Evolutionary conservation across 1,140 invertebrate species (phyloP).

Genomic region (Thaumatotibia leucotreta): DNA sequence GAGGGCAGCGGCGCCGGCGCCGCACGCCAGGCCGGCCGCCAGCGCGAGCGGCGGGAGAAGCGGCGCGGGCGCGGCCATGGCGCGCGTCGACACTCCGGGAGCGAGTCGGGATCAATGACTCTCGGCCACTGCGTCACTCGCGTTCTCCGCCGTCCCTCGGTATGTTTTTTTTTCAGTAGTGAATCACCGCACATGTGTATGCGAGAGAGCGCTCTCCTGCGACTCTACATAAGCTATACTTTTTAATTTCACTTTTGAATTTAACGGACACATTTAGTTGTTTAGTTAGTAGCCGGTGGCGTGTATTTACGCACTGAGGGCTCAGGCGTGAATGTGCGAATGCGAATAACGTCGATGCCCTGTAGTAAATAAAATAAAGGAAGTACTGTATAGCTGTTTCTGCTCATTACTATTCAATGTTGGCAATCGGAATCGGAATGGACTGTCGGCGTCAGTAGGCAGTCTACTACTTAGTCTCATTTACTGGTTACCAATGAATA

Average conservation of each 20-base stretch:
- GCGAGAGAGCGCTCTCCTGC: conserved; percentile 28
- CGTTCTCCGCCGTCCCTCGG: conserved; percentile 58
- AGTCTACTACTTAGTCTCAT: neutral
- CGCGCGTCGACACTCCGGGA: conserved; percentile 52
- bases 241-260: conserved; percentile 10
- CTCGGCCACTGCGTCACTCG: conserved; percentile 53
- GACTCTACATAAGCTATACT: neutral
- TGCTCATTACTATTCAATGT: conserved; percentile 54
- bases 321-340: neutral
- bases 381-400: conserved; percentile 32
- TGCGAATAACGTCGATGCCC: neutral
- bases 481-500: neutral
- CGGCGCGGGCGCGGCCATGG: conserved; percentile 41
- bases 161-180: conserved; percentile 55
- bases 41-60: conserved; percentile 53
- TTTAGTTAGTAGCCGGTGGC: neutral
- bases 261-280: neutral
- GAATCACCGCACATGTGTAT: conserved; percentile 66
- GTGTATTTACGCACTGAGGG: neutral
- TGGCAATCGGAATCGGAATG: conserved; percentile 28
- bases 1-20: conserved; percentile 56
- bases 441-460: conserved; percentile 35
- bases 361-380: conserved; percentile 15
- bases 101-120: conserved; percentile 68
- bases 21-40: conserved; percentile 45